A percentile compares a stretch with the other conserved stretches of the same genome.
These are phyloP conservation scores for Pitta sordida DNA, from an alignment of 2,113 vertebrate genomes.

Conservation along the genomic window DNA sequence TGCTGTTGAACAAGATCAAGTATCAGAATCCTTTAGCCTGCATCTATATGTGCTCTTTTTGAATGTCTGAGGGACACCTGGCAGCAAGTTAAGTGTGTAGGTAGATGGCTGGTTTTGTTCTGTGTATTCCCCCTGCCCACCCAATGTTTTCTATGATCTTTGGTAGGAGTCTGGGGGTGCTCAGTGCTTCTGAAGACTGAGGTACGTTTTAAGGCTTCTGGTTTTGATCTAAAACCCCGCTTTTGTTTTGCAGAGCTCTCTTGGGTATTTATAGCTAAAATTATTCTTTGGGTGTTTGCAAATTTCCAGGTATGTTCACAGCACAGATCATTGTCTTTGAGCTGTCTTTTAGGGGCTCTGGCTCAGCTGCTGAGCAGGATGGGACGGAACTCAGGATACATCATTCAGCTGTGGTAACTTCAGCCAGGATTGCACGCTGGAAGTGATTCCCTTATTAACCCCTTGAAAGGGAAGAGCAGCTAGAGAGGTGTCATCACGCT, in stretches of 20 bases:
- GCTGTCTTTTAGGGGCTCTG: background rate
- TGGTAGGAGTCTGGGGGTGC: constrained; percentile 56
- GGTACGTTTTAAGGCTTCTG: constrained; percentile 48
- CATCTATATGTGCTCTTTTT: background rate
- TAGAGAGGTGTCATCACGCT: background rate
- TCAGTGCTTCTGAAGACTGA: constrained; percentile 57
- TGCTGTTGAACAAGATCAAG: background rate
- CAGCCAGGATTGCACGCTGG: background rate
- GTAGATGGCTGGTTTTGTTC: constrained; percentile 19
- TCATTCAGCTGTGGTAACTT: background rate
- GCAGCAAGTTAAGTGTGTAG: background rate
- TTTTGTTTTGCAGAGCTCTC: background rate
- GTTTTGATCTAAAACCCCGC: background rate
- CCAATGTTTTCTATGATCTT: constrained; percentile 54
- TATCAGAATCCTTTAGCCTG: background rate
- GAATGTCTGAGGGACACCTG: background rate
- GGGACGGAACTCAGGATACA: background rate
- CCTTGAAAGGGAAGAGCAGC: background rate
- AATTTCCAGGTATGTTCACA: background rate
- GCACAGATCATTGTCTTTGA: background rate
- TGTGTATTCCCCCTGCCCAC: constrained; percentile 52
- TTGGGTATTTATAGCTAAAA: background rate
- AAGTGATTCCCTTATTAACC: background rate
- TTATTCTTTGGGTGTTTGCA: background rate
- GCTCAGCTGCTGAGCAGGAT: background rate